A percentile compares a stretch with the other conserved stretches of the same genome.
These are phyloP conservation scores for Orchesellides sinensis DNA, from an alignment of 2,888 invertebrate species.

Conservation along the genomic window DNA sequence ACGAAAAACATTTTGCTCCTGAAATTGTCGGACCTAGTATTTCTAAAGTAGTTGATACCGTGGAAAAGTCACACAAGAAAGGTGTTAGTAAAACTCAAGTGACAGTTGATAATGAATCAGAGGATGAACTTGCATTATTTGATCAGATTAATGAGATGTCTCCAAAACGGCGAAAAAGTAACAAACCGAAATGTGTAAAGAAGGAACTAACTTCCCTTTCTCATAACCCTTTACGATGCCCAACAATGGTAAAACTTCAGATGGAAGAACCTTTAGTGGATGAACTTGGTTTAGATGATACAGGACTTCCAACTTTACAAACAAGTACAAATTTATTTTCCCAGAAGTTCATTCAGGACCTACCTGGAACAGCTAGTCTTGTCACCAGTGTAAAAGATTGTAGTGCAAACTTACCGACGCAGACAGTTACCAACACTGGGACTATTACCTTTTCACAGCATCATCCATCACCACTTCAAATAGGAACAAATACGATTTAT, in stretches of 20 bases:
- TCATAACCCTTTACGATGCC: background rate
- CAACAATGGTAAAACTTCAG: background rate
- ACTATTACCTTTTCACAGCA: background rate
- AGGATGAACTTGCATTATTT: background rate
- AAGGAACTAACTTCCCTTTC: too few relatives aligned
- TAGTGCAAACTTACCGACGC: background rate
- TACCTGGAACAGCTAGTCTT: background rate
- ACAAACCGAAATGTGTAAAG: too few relatives aligned
- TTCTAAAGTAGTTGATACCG: background rate
- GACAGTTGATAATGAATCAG: background rate
- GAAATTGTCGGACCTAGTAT: slow-evolving; percentile 61
- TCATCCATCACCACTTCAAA: background rate
- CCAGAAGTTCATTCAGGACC: background rate
- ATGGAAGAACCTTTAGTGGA: too few relatives aligned
- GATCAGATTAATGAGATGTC: background rate
- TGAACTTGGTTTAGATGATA: too few relatives aligned
- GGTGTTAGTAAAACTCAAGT: background rate
- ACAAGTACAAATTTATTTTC: background rate
- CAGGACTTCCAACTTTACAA: too few relatives aligned
- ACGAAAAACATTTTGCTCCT: slow-evolving; percentile 62
- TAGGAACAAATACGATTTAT: slow-evolving; percentile 17
- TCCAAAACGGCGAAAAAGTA: too few relatives aligned
- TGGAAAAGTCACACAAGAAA: too few relatives aligned
- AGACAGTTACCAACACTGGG: background rate
- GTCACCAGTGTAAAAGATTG: background rate